Percentiles rank a stretch among this genome's conserved stretches.
Evolutionary conservation across 37 sponge, comb jelly and placozoan genomes (phyloP).

Genomic region (Aphrocallistes beatrix): DNA sequence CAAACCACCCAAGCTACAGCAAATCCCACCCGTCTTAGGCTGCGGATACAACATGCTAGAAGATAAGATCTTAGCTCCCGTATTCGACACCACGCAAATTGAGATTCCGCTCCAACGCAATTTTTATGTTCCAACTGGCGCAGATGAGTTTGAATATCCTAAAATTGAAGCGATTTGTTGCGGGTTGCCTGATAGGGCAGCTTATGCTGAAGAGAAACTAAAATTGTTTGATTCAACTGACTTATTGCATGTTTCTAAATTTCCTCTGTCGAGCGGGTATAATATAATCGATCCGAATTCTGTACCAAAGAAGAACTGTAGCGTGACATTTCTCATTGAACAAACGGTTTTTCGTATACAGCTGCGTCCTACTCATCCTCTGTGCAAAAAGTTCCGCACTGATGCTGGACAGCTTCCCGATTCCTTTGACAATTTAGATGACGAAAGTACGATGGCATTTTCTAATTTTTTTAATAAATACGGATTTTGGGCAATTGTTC

Average conservation of each 20-base stretch:
- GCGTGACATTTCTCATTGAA: not conserved
- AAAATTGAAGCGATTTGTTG: not conserved
- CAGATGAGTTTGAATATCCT: not conserved
- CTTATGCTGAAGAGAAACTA: not conserved
- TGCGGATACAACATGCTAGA: not conserved
- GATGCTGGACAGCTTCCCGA: not conserved
- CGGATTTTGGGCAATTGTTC: not conserved
- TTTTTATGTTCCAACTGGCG: not conserved
- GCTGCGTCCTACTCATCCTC: not conserved
- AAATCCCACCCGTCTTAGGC: not conserved
- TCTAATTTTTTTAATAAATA: not conserved
- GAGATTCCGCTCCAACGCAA: not conserved
- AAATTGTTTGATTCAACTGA: not conserved
- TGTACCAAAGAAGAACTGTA: conserved; percentile 6
- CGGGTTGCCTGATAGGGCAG: not conserved
- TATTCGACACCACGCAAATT: not conserved
- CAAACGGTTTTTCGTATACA: not conserved
- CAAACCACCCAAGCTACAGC: not conserved
- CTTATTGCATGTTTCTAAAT: not conserved
- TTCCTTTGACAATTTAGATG: not conserved
- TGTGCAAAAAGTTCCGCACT: not conserved
- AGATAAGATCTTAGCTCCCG: not conserved
- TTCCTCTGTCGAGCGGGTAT: not conserved
- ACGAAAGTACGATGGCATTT: not conserved
- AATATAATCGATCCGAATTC: not conserved